Base-by-base conservation (phyloP, 2,888 invertebrate genomes). In the Andrena bucephala region DNA sequence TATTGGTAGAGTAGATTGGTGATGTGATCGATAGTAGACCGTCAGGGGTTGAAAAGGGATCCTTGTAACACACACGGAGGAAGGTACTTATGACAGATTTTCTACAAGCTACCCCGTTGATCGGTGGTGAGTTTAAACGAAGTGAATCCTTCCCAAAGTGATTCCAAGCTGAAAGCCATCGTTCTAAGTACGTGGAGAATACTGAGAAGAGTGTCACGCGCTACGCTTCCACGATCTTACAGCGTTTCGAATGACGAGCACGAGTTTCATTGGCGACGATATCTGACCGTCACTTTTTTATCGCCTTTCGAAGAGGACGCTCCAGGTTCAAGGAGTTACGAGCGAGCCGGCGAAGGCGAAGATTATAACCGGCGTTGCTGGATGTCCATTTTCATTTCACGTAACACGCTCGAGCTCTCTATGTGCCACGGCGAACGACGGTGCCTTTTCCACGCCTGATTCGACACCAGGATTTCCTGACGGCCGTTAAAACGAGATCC, bases 311-410 rank as follows among this genome's bases (percentile, higher is more conserved):
- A 75, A 75, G 31, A 66, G 48, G 33, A 48, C 33, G 31, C 66
- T 10, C 2, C n/a, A 8, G 20, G 75, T 74, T 66, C 50, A 59
- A 77, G 36, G 36, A 16, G 76, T 76, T 42, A 78, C 77, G 63
- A 57, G 65, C 42, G 7, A 13, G 68, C n/a, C 10, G 2, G 20
- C 4, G 24, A 57, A 57, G 20, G 33, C 52, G 24, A 52, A 67
- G 76, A 76, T 78, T 69, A 57, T 20, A 68, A 68, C 62, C 29
- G 36, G n/a, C 36, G 50, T 36, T 31, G 10, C 48, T 57, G 57
- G 63, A 59, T 65, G 67, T 74, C 60, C 62, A 42, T 78, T 78
- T 75, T 78, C 69, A 69, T 69, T 75, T 67, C 42, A n/a, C 36
- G 29, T n/a, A 42, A 62, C 57, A 42, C 66, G 13, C 6, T 36